Conservation (phyloP, 2,888 invertebrate species). For the Oxytorus armatus region DNA sequence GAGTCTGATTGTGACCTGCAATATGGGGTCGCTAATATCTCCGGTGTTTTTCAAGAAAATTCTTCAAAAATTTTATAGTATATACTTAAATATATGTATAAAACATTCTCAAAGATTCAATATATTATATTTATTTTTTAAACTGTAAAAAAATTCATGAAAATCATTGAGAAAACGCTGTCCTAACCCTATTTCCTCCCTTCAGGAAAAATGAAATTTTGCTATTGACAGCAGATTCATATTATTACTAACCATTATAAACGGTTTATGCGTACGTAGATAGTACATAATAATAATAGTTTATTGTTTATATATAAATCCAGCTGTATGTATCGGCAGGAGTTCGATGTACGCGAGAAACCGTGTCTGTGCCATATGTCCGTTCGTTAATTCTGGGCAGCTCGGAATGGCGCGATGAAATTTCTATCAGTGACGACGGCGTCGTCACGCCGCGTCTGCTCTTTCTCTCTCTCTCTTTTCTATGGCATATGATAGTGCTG, state of each 20-base stretch:
- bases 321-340: conserved; percentile 6
- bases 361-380: conserved; percentile 57
- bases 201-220: background rate
- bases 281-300: conserved; percentile 2
- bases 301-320: background rate
- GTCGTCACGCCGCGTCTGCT: conserved; percentile 19
- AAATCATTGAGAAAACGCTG: too few relatives aligned
- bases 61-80: too few relatives aligned
- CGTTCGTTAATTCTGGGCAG: conserved; percentile 59
- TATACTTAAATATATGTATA: too few relatives aligned
- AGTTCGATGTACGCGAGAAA: conserved; percentile 33
- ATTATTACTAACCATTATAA: conserved; percentile 20
- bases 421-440: conserved; percentile 57
- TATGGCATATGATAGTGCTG: background rate
- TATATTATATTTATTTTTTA: too few relatives aligned
- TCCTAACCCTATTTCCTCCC: too few relatives aligned
- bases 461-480: conserved; percentile 2
- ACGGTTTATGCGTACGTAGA: background rate
- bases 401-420: conserved; percentile 50
- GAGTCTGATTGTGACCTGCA: too few relatives aligned
- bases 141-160: too few relatives aligned
- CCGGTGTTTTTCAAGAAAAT: too few relatives aligned
- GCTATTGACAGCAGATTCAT: background rate
- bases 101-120: too few relatives aligned
- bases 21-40: too few relatives aligned